Base-by-base conservation (phyloP, 2,797 vertebrate genomes). In the Dallia pectoralis region DNA sequence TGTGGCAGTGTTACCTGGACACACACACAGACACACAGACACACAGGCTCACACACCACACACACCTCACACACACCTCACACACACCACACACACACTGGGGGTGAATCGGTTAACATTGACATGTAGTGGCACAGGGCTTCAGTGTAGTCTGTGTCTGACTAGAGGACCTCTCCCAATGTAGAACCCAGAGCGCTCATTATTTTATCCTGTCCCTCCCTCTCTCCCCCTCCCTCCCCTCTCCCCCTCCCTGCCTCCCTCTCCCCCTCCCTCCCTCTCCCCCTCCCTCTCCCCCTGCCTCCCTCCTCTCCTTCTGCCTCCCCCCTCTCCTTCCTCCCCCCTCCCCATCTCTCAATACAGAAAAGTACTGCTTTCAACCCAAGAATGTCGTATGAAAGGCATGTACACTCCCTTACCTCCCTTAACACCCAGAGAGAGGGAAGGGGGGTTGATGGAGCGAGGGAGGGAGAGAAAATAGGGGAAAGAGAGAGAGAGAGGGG, bases 21-120 rank as follows among this genome's bases (percentile, higher is more conserved):
- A 25, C 67, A 67, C 19, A 47, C 44, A 47, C 44, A 47, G 9
- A 49, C 16, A 49, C 48, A 49, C 16, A 49, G 14, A 49, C 14
- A 15, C 48, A 49, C 48, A 49, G 14, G 16, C 16, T 15, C 48
- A n/a, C 49, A n/a, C n/a, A n/a, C 18, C 19, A 51, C 49, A 53
- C 49, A 53, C 49, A 53, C n/a, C n/a, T n/a, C 40, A 44, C 40
- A 44, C 40, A 44, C 40, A 44, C 40, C 6, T n/a, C 40, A 44
- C 40, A 84, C 70, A 22, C 65, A 66, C 73, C 71, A 79, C 72
- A 69, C 74, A 49, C 67, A 66, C 65, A 70, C 70, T 74, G 77
- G 81, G 81, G 81, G 77, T 78, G 75, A 87, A 88, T 86, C 44
- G 48, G 81, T 85, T 85, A 76, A 87, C 80, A 76, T 56, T 77